phyloP scores from a whole-genome alignment of 2,888 invertebrate species.

The Calliopum simillimum region DNA sequence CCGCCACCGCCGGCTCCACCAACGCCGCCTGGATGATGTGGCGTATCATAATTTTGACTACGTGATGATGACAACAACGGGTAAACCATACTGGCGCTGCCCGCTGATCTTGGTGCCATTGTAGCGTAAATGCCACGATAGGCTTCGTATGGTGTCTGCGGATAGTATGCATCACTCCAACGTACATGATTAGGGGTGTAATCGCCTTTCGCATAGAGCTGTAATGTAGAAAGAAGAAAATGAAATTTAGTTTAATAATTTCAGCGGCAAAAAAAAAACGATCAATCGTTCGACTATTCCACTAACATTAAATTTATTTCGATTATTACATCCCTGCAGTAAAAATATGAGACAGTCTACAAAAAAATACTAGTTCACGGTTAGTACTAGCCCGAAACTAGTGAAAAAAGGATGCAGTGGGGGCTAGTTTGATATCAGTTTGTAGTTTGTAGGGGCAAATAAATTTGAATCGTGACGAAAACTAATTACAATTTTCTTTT shows the following conservation, averaged over 20 bases:
- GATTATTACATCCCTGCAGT: too few species aligned
- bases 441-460: too few species aligned
- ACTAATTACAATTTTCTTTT: too few species aligned
- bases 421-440: too few species aligned
- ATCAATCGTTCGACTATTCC: too few species aligned
- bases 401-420: too few species aligned
- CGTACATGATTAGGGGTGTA: slow-evolving; percentile 73
- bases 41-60: slow-evolving; percentile 64
- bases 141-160: slow-evolving; percentile 73
- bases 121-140: slow-evolving; percentile 71
- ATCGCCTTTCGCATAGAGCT: slow-evolving; percentile 74
- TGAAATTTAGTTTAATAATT: background rate
- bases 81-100: slow-evolving; percentile 49
- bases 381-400: too few species aligned
- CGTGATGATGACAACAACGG: slow-evolving; percentile 58
- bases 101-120: slow-evolving; percentile 65
- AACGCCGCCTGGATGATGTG: slow-evolving; percentile 58
- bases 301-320: too few species aligned
- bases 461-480: too few species aligned
- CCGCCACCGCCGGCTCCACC: slow-evolving; percentile 46
- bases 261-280: too few species aligned
- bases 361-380: too few species aligned
- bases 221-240: slow-evolving; percentile 40
- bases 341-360: too few species aligned
- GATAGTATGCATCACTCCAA: slow-evolving; percentile 75